Conservation (phyloP, 2,113 vertebrate species). For the Lota lota region DNA sequence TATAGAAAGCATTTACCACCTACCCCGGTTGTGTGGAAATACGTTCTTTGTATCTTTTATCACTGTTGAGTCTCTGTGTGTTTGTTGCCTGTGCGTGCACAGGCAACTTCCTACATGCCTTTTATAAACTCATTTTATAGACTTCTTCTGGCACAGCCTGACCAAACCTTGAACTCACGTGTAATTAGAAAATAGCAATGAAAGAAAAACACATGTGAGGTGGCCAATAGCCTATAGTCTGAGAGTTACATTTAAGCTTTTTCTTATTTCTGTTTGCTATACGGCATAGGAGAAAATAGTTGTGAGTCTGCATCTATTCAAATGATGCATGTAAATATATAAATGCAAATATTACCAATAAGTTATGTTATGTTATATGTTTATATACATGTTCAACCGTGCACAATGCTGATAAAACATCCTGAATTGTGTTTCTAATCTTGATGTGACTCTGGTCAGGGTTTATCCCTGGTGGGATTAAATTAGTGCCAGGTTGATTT, state of each 20-base stretch:
- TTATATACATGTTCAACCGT: background rate
- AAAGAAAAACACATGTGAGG: slow-evolving; percentile 55
- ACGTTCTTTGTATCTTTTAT: background rate
- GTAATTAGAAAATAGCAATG: slow-evolving; percentile 69
- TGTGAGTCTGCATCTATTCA: too few species aligned
- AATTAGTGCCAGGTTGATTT: slow-evolving; percentile 68
- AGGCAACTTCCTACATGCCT: slow-evolving; percentile 64
- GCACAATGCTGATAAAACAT: slow-evolving; percentile 15
- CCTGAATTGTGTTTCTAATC: slow-evolving; percentile 51
- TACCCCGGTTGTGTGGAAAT: too few species aligned
- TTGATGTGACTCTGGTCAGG: slow-evolving; percentile 53
- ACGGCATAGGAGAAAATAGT: too few species aligned
- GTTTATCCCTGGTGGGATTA: slow-evolving; percentile 66
- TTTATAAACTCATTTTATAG: slow-evolving; percentile 77
- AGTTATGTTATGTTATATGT: slow-evolving; percentile 15
- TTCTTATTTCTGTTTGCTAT: slow-evolving; percentile 11
- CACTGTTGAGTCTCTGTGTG: background rate
- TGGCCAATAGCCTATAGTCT: slow-evolving; percentile 6
- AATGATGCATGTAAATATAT: too few species aligned
- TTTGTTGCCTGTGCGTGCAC: slow-evolving; percentile 32
- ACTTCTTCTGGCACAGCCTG: slow-evolving; percentile 67
- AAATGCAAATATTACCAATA: background rate
- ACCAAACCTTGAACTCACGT: slow-evolving; percentile 64
- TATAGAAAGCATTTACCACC: too few species aligned
- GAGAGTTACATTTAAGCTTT: slow-evolving; percentile 18